Base-by-base conservation (phyloP, 1,140 invertebrate species). In the Helicorthomorpha holstii region DNA sequence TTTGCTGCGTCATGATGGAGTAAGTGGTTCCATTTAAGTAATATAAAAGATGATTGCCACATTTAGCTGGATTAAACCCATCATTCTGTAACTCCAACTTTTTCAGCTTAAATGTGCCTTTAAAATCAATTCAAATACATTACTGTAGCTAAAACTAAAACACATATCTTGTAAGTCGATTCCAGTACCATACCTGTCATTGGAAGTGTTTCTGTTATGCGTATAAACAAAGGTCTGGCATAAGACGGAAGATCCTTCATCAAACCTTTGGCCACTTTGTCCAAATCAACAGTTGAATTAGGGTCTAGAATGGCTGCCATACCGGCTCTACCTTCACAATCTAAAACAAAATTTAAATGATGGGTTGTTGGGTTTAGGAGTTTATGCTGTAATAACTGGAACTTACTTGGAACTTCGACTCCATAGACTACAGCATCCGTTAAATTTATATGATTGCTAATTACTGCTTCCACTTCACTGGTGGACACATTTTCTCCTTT, bases 401-500 rank as follows among this genome's bases (percentile, higher is more conserved):
- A 41, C 7, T 3, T 50, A 69, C 70, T 66, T 60, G 68, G 70
- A 22, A 96, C 83, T 70, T 85, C 74, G 1, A 97, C 90, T 25
- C 93, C 92, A 66, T 91, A 97, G 3, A 96, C 91, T 27, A 95
- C 82, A 51, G 83, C 86, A 67, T 98, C 93, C 60, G 82, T 77
- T 56, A 93, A 84, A 50, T 79, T 76, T 16, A 85, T 72, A 23
- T 87, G 65, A 64, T 88, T 87, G 54, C 88, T 94, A 1, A 98
- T 76, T 49, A 92, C 78, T 1, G 81, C 86, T 70, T 99, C 95
- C 1, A 99, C 85, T 74, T 99, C 96, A 2, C 85, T 85, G 0
- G 96, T 98, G 2, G 90, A 95, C 1, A 98, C 94, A 69, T 99
- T 99, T 72, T 99, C 96, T n/a, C 95, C 94, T 66, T 91, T 88